Conservation (phyloP, 2,888 invertebrate species). For the Campoplex nolae region DNA sequence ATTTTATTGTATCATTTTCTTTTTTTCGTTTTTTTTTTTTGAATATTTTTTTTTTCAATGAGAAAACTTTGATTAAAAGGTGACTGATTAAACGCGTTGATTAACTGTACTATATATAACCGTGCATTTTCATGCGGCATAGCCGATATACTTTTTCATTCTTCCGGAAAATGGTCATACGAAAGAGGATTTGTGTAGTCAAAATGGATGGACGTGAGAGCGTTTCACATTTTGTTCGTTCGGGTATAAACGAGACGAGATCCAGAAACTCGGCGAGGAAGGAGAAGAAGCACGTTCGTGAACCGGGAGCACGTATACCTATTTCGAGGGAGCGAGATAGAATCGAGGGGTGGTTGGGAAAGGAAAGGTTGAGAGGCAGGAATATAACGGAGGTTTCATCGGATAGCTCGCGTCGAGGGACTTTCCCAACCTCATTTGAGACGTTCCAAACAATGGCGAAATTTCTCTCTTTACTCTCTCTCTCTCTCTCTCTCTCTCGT, state of each 20-base stretch:
- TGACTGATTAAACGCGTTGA: background rate
- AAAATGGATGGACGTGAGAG: conserved; percentile 22
- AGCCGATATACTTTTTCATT: background rate
- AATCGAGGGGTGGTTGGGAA: conserved; percentile 1
- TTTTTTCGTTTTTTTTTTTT: too few species aligned
- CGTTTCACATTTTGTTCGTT: background rate
- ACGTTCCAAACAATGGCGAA: conserved; percentile 49
- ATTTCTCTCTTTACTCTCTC: conserved; percentile 44
- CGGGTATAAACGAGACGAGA: conserved; percentile 4
- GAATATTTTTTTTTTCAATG: background rate
- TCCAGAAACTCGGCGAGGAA: conserved; percentile 13
- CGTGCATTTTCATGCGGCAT: background rate
- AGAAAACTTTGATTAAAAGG: background rate
- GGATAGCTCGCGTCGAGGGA: conserved; percentile 33
- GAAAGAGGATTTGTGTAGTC: conserved; percentile 4
- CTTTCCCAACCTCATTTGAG: conserved; percentile 50
- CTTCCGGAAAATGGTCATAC: background rate
- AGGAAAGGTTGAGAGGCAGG: conserved; percentile 15
- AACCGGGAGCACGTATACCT: conserved; percentile 45
- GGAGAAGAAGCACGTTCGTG: conserved; percentile 46
- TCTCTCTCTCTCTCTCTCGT: conserved; percentile 42
- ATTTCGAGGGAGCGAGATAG: conserved; percentile 40
- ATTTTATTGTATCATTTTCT: background rate
- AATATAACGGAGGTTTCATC: conserved; percentile 52
- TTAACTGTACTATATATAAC: background rate